Evolutionary conservation across 2,113 vertebrate genomes (phyloP).

Genomic region (Neodon shergylaensis): DNA sequence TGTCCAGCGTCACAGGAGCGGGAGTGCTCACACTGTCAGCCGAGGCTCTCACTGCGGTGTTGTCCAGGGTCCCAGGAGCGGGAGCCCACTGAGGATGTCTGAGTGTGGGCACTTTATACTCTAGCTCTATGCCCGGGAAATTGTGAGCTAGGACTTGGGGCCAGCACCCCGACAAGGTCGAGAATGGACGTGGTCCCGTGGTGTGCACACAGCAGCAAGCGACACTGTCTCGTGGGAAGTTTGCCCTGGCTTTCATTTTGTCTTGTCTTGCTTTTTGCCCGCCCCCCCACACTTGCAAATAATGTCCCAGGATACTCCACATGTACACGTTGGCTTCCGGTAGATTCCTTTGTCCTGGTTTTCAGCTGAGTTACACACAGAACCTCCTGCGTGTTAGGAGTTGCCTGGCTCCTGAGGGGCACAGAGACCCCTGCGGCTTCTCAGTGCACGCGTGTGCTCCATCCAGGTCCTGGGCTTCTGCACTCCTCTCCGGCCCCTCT

Average conservation of each 20-base stretch:
- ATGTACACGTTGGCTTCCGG: background rate
- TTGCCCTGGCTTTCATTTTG: background rate
- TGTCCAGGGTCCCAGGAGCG: background rate
- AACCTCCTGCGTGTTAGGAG: background rate
- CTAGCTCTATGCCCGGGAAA: fast-evolving
- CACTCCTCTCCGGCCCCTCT: background rate
- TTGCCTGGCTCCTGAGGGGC: background rate
- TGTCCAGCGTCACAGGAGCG: background rate
- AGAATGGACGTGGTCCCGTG: background rate
- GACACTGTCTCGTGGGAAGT: background rate
- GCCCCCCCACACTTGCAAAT: background rate
- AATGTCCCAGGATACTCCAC: no score
- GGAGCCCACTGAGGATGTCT: background rate
- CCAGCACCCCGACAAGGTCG: fast-evolving
- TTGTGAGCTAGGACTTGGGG: background rate
- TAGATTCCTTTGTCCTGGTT: background rate
- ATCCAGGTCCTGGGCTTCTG: background rate
- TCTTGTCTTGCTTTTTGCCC: background rate
- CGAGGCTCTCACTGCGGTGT: fast-evolving
- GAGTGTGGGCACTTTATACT: fast-evolving
- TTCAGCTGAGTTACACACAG: background rate
- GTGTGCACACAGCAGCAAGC: fast-evolving
- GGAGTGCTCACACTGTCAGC: background rate
- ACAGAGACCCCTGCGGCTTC: background rate
- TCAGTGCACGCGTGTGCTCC: background rate